Base-by-base conservation (phyloP, 2,797 vertebrate species). In the Hoplostethus mediterraneus region DNA sequence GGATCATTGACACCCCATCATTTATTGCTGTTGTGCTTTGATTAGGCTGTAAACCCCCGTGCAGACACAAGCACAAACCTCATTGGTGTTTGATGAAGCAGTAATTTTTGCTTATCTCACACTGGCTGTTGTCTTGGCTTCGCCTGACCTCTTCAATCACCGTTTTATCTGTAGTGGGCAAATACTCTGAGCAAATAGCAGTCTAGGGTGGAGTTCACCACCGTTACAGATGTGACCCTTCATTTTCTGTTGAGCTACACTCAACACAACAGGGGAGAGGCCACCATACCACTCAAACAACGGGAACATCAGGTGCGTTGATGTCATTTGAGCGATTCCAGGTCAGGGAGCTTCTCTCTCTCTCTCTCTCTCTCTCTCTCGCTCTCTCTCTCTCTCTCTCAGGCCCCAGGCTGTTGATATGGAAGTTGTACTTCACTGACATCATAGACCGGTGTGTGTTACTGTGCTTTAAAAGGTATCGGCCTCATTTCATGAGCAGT, bases 151-250 rank as follows among this genome's bases (percentile, higher is more conserved):
- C 7, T 1, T 77, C 1, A 57, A 55, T 59, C n/a, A 61, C 31
- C 16, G 13, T 44, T 62, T 60, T 76, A 62, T 77, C 66, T 74
- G 56, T 38, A 17, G 36, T 9, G 14, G 44, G 49, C 64, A 73
- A 78, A 78, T 30, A 71, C n/a, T 63, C 12, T 56, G 53, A 63
- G 44, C 61, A 76, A 79, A 78, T 14, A 74, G 44, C 45, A 75
- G 48, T 9, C 6, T 61, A 33, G 67, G 76, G 75, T 82, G 73
- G 28, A 67, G 74, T 56, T 47, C 8, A 25, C 53, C 33, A 33
- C 38, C 33, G 28, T 65, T 48, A 33, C 47, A 60, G 56, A 78
- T 77, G 73, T 51, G 56, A 76, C 2, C 3, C 12, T 53, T 71
- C 45, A 21, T 52, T 72, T 67, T 66, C 0, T 45, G 7, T 17